phyloP scores from a whole-genome alignment of 2,888 invertebrate species.

The Aphodius sticticus region DNA sequence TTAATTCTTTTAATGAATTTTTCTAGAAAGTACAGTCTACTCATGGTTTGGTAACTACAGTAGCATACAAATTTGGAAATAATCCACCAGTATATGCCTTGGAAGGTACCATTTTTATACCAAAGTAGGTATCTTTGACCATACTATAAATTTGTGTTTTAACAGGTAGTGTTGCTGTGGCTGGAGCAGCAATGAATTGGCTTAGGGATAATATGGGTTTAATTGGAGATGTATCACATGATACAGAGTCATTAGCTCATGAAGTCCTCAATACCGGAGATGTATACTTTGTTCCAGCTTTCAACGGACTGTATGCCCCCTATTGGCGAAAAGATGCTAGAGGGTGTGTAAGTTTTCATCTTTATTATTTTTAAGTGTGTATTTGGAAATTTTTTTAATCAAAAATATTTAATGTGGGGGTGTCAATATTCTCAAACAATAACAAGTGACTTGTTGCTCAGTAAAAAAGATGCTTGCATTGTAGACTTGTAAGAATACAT shows the following conservation, averaged over 20 bases:
- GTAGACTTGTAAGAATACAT: too few species aligned
- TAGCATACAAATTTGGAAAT: constrained; percentile 93
- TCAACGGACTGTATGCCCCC: constrained; percentile 96
- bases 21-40: constrained; percentile 81
- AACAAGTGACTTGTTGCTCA: too few species aligned
- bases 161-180: constrained; percentile 84
- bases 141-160: constrained; percentile 19
- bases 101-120: constrained; percentile 70
- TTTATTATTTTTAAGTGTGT: constrained; percentile 27
- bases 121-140: constrained; percentile 8
- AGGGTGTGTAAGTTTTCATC: constrained; percentile 69
- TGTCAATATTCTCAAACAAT: too few species aligned
- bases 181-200: constrained; percentile 93
- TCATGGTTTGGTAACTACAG: constrained; percentile 93
- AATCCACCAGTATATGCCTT: constrained; percentile 87
- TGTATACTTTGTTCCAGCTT: constrained; percentile 98
- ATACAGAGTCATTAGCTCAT: constrained; percentile 66
- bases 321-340: constrained; percentile 98
- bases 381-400: not conserved
- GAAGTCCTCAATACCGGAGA: constrained; percentile 88
- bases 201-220: constrained; percentile 90
- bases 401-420: too few species aligned
- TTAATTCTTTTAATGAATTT: constrained; percentile 23
- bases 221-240: constrained; percentile 75
- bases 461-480: too few species aligned